phyloP scores from a whole-genome alignment of 2,113 vertebrate genomes.

The Nicator chloris region DNA sequence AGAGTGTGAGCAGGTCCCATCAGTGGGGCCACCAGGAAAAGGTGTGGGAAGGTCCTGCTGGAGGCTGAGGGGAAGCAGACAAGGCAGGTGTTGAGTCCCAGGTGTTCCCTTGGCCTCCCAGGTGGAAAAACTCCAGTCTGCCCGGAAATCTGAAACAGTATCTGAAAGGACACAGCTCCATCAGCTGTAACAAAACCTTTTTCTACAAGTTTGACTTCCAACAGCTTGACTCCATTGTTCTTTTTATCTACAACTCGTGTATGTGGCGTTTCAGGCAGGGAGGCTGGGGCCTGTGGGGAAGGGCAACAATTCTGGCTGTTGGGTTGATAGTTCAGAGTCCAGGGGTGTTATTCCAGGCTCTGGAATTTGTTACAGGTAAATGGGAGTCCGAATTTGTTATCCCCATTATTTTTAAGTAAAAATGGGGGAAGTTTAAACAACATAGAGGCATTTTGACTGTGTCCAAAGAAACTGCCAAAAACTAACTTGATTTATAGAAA shows the following conservation, averaged over 20 bases:
- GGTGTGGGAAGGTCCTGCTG: neutral
- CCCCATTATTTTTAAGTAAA: neutral
- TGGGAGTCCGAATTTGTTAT: neutral
- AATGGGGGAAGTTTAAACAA: neutral
- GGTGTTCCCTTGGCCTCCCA: neutral
- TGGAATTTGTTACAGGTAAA: neutral
- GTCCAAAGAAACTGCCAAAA: slow-evolving; percentile 58
- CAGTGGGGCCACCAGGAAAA: neutral
- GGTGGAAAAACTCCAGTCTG: neutral
- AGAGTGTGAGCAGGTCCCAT: neutral
- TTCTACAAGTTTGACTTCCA: neutral
- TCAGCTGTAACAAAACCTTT: neutral
- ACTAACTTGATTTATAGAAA: neutral
- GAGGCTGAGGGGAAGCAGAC: neutral
- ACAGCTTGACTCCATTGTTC: slow-evolving; percentile 36
- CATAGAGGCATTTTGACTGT: neutral
- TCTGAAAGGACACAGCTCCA: neutral
- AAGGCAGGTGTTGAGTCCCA: neutral
- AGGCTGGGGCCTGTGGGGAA: neutral
- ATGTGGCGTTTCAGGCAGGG: neutral
- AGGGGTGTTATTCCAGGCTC: neutral
- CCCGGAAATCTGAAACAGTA: neutral
- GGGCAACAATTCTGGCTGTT: neutral
- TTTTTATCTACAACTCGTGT: neutral
- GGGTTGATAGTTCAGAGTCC: neutral